phyloP scores from a whole-genome alignment of 2,888 invertebrate species.

The Xestia rhomboidea region DNA sequence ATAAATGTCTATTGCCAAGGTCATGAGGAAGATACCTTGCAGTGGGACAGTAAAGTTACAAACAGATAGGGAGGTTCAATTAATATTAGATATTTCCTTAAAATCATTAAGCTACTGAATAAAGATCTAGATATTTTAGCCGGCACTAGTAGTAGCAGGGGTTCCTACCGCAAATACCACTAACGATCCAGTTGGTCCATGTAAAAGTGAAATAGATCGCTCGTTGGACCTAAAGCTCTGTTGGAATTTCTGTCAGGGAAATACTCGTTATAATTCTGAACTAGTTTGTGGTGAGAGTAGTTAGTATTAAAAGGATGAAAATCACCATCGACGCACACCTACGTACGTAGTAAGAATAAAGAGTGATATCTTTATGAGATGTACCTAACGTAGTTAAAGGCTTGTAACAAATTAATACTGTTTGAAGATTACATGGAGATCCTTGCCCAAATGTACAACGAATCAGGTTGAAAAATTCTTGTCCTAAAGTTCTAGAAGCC shows the following conservation, averaged over 20 bases:
- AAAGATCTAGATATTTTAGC: constrained; percentile 25
- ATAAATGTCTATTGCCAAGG: background rate
- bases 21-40: background rate
- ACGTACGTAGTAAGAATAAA: background rate
- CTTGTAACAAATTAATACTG: background rate
- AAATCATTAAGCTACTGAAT: constrained; percentile 9
- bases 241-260: constrained; percentile 28
- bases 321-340: background rate
- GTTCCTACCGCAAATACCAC: constrained; percentile 45
- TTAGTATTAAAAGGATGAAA: constrained; percentile 11
- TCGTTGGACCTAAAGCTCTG: background rate
- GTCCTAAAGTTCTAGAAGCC: too few species aligned
- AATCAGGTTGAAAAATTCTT: background rate
- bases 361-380: background rate
- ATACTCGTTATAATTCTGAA: constrained; percentile 28
- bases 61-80: background rate
- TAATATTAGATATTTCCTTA: background rate
- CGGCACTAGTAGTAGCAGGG: background rate
- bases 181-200: constrained; percentile 32
- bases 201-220: constrained; percentile 47
- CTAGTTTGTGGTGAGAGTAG: constrained; percentile 9
- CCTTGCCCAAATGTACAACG: background rate
- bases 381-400: background rate
- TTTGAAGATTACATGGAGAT: background rate
- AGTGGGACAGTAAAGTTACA: background rate